Evolutionary conservation across 64 coral and sea anemone genomes (phyloP).

Genomic region (Stichodactyla mertensii): DNA sequence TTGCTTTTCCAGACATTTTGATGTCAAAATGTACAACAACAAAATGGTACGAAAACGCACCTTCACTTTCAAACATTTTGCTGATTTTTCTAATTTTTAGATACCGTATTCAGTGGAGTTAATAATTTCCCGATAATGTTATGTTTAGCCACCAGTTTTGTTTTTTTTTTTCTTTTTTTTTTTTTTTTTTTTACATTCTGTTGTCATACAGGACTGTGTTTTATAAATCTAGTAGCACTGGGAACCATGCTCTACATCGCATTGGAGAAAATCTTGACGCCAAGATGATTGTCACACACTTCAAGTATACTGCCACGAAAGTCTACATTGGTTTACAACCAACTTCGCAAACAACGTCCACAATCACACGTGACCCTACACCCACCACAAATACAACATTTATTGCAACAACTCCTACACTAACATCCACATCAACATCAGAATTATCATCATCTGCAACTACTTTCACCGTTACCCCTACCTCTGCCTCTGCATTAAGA

Average conservation of each 20-base stretch:
- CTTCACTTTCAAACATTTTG: neutral
- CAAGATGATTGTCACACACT: neutral
- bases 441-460: too few species aligned
- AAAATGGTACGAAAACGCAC: neutral
- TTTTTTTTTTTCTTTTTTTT: too few species aligned
- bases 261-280: neutral
- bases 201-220: neutral
- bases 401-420: neutral
- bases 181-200: neutral
- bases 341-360: neutral
- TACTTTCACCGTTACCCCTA: too few species aligned
- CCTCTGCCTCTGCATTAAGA: too few species aligned
- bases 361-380: neutral
- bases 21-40: neutral
- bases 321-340: neutral
- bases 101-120: neutral
- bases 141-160: too few species aligned
- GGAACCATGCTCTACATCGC: neutral
- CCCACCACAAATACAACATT: neutral
- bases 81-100: neutral
- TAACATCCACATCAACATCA: neutral
- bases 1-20: too few species aligned
- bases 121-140: too few species aligned
- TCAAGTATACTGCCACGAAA: neutral
- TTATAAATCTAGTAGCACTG: neutral